These are phyloP conservation scores for Formica selysi DNA, from an alignment of 1,140 invertebrate species.

Conservation along the genomic window DNA sequence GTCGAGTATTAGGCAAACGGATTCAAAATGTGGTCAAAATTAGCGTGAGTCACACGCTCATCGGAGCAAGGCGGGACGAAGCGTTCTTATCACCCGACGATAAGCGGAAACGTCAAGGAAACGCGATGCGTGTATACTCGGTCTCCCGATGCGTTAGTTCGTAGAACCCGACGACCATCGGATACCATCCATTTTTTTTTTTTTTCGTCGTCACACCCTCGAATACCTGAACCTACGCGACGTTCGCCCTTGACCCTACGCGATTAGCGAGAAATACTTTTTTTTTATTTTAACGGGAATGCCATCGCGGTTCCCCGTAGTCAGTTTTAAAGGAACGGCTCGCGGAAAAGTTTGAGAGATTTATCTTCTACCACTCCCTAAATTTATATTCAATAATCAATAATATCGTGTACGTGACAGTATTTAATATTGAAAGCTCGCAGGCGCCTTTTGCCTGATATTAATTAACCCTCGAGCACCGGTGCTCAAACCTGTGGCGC, in stretches of 20 bases:
- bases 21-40: conserved; percentile 61
- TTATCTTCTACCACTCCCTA: no score
- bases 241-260: conserved; percentile 8
- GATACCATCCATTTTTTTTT: conserved; percentile 22
- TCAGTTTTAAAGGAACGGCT: no score
- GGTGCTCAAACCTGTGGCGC: not conserved
- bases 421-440: conserved; percentile 7
- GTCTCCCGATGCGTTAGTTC: not conserved
- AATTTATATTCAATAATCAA: no score
- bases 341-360: no score
- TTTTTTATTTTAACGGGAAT: not conserved
- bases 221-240: conserved; percentile 29
- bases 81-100: conserved; percentile 49
- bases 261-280: not conserved
- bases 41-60: conserved; percentile 52
- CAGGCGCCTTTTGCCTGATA: conserved; percentile 15
- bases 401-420: conserved; percentile 4
- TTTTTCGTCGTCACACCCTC: not conserved
- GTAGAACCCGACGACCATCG: conserved; percentile 7
- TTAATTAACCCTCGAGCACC: conserved; percentile 26
- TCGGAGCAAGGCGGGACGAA: conserved; percentile 29
- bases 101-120: conserved; percentile 59
- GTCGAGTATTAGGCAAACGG: conserved; percentile 7
- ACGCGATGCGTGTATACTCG: not conserved
- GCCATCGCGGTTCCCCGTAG: not conserved